These are phyloP conservation scores for Palythoa heliodiscus DNA, from an alignment of 92 coral and sea anemone genomes.

Conservation along the genomic window DNA sequence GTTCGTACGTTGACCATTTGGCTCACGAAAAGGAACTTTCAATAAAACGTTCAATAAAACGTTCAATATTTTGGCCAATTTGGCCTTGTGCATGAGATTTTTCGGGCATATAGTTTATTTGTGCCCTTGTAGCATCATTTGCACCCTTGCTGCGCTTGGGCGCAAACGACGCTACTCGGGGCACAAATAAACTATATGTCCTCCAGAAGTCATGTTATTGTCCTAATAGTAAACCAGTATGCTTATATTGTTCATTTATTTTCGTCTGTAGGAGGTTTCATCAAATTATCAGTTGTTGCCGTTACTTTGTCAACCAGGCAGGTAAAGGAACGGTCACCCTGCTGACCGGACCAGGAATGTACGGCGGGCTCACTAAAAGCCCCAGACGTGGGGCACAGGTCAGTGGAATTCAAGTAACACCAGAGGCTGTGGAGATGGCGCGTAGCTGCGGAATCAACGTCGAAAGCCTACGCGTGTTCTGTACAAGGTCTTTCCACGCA, in stretches of 20 bases:
- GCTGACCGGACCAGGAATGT: constrained; percentile 74
- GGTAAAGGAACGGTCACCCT: constrained; percentile 92
- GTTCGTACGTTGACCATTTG: too few relatives aligned
- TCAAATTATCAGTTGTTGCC: constrained; percentile 96
- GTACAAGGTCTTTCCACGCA: constrained; percentile 75
- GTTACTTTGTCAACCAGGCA: constrained; percentile 79
- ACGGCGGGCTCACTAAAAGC: constrained; percentile 71
- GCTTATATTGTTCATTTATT: constrained; percentile 2
- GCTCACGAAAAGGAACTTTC: too few relatives aligned
- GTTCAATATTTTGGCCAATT: too few relatives aligned
- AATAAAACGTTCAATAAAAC: too few relatives aligned
- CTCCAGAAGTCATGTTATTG: too few relatives aligned
- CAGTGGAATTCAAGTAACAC: constrained; percentile 89
- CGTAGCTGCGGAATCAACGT: constrained; percentile 87
- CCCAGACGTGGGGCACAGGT: constrained; percentile 77
- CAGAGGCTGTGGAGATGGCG: constrained; percentile 93
- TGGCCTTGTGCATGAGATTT: too few relatives aligned
- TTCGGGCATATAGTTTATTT: too few relatives aligned
- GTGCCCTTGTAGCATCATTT: too few relatives aligned
- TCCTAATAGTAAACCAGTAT: too few relatives aligned
- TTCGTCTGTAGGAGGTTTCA: constrained; percentile 81
- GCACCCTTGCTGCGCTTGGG: too few relatives aligned
- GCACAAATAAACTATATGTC: too few relatives aligned
- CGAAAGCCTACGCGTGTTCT: constrained; percentile 89
- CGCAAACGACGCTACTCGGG: too few relatives aligned